These are phyloP conservation scores for Papilio dardanus DNA, from an alignment of 1,140 invertebrate species.

Conservation along the genomic window DNA sequence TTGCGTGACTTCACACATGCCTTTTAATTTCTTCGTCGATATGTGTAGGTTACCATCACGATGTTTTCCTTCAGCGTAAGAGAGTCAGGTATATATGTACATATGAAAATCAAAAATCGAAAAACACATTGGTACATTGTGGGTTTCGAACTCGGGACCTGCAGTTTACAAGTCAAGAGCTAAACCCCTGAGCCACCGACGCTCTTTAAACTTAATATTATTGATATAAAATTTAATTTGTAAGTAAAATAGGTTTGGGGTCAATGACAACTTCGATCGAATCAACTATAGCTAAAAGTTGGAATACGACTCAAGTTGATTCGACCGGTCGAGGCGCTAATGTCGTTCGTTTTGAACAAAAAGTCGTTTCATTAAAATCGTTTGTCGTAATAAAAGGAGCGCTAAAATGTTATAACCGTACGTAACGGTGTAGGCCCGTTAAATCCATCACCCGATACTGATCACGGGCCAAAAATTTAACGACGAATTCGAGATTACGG, in stretches of 20 bases:
- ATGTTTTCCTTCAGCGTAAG: too few species aligned
- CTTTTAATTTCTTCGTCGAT: too few species aligned
- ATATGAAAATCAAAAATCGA: too few species aligned
- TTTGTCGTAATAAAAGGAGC: constrained; percentile 81
- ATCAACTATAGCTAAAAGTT: constrained; percentile 75
- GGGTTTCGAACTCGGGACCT: too few species aligned
- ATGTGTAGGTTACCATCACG: too few species aligned
- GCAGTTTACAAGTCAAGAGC: too few species aligned
- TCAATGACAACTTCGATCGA: constrained; percentile 50
- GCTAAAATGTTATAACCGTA: constrained; percentile 81
- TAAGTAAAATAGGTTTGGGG: background rate
- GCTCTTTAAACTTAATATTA: too few species aligned
- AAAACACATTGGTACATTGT: too few species aligned
- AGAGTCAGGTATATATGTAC: too few species aligned
- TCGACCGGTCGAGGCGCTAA: constrained; percentile 68
- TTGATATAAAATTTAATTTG: background rate
- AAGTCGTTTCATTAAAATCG: constrained; percentile 82
- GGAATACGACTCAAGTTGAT: constrained; percentile 74
- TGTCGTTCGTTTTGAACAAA: constrained; percentile 74
- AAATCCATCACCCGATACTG: constrained; percentile 78
- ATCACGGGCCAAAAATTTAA: constrained; percentile 76
- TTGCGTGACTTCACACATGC: too few species aligned
- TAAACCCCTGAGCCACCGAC: too few species aligned
- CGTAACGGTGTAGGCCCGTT: constrained; percentile 72
- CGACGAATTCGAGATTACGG: constrained; percentile 65